These are phyloP conservation scores for Chironomus riparius DNA, from an alignment of 2,888 invertebrate genomes.

Conservation along the genomic window DNA sequence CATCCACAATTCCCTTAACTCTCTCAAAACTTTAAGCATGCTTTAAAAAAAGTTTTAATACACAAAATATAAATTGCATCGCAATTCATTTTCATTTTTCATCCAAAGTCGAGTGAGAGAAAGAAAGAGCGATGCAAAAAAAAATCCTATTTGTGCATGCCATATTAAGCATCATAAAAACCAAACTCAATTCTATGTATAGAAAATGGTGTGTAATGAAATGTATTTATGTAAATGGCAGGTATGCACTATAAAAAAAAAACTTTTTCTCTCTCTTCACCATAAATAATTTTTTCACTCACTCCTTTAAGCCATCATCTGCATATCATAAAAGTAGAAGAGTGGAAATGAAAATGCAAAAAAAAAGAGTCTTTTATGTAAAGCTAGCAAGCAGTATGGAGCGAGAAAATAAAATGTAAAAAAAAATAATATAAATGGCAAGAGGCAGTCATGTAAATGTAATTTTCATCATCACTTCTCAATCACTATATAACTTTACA, in stretches of 20 bases:
- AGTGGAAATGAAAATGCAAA: too few species aligned
- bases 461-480: slow-evolving; percentile 4
- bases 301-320: background rate
- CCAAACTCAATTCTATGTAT: too few species aligned
- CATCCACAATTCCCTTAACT: too few species aligned
- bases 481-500: background rate
- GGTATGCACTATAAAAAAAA: background rate
- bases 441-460: slow-evolving; percentile 14
- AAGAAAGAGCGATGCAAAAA: too few species aligned
- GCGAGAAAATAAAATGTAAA: background rate
- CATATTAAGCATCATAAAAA: background rate
- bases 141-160: background rate
- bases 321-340: too few species aligned
- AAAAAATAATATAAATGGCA: background rate
- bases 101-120: too few species aligned
- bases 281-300: slow-evolving; percentile 13
- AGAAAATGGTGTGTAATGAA: background rate
- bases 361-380: background rate
- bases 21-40: too few species aligned
- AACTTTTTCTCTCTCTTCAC: background rate
- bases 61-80: too few species aligned
- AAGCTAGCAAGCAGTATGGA: background rate
- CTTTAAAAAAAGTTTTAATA: too few species aligned
- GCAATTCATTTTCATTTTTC: too few species aligned
- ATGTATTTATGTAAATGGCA: slow-evolving; percentile 1